Conservation (phyloP, 2,113 vertebrate species). For the Copsychus sechellarum region DNA sequence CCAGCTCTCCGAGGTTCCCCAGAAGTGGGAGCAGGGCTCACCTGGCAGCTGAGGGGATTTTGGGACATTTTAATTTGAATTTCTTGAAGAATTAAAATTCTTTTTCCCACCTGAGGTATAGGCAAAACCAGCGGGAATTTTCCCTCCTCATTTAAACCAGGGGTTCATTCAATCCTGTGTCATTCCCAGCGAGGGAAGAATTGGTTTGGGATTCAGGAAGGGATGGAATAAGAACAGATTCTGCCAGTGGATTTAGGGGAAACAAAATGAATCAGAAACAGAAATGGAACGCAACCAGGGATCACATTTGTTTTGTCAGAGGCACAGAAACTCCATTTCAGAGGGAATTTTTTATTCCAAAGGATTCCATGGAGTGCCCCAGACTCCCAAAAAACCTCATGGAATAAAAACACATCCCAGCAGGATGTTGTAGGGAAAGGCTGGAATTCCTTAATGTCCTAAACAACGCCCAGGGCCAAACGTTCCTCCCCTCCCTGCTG, state of each 20-base stretch:
- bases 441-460: fast-evolving
- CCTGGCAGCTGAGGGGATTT: background rate
- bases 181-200: background rate
- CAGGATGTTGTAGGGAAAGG: background rate
- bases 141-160: background rate
- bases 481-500: background rate
- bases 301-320: background rate
- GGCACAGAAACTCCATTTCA: background rate
- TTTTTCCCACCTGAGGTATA: background rate
- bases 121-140: background rate
- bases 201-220: background rate
- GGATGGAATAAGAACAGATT: background rate
- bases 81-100: background rate
- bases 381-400: background rate
- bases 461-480: fast-evolving
- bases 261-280: background rate
- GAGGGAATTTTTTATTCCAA: background rate
- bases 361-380: background rate
- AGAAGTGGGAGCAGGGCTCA: background rate
- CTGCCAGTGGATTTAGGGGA: background rate
- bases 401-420: background rate
- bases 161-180: background rate
- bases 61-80: background rate
- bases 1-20: background rate
- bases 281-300: background rate